Evolutionary conservation across 1,140 invertebrate species (phyloP), one percentile per base, ranked within the genome.

Genomic region (Stegodyphus dumicola): DNA sequence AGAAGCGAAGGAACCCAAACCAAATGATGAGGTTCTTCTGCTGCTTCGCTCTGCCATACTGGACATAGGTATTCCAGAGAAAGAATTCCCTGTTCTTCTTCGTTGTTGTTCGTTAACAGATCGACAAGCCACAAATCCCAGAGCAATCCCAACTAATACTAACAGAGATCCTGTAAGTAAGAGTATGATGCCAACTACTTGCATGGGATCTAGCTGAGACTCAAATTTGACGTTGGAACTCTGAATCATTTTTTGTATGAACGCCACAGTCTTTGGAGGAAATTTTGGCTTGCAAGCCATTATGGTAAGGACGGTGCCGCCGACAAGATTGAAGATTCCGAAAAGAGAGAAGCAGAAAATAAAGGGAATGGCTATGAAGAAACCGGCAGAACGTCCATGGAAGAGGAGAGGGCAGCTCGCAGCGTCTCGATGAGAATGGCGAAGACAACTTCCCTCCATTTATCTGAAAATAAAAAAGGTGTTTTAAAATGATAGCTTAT

Each of bases 281-380:
- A 48, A 10, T 9, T 73, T 51, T n/a, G 75, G 48, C 18, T 54
- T 77, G 69, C 54, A 65, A 7, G 86, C 64, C 78, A 83, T 77
- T 17, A 77, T 48, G 6, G 67, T 87, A 0, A 87, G 67, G 13
- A 83, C 18, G 2, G 86, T 83, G 53, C 86, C 86, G 9, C 76
- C 86, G 6, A 87, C 65, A 7, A 87, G 74, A 51, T 87, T 87
- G 54, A 87, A 67, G 6, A 77, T 73, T n/a, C 86, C 86, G 33
- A 87, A 87, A 6, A 73, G n/a, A 1, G 78, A 66, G 53, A 87
- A 87, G 48, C 86, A 87, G 7, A 83, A 13, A 33, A 83, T 56
- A 51, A 87, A 87, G 6, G 86, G 66, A 33, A 78, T 17, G 7
- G 86, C 86, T 9, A 87, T 77, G 10, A 83, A n/a, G 7, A 87